These are phyloP conservation scores for Procambarus virginalis DNA, from an alignment of 1,140 invertebrate genomes.

Conservation along the genomic window DNA sequence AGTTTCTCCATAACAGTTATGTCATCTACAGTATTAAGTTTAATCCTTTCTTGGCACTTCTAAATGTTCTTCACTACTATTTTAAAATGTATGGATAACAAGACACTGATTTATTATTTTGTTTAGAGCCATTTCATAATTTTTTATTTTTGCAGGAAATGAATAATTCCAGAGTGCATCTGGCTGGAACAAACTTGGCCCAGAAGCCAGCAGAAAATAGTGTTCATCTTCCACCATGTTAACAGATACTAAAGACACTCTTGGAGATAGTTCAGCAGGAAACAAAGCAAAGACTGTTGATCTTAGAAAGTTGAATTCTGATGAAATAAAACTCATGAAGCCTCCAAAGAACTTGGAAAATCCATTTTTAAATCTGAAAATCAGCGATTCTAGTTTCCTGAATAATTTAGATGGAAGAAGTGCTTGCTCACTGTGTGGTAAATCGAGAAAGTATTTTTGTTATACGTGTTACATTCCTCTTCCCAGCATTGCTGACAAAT, in stretches of 20 bases:
- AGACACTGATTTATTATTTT: too few species aligned
- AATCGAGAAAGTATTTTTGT: conserved; percentile 94
- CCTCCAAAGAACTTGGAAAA: conserved; percentile 70
- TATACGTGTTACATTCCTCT: conserved; percentile 90
- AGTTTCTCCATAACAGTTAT: too few species aligned
- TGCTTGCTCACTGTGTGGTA: conserved; percentile 84
- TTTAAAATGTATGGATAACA: too few species aligned
- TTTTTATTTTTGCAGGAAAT: too few species aligned
- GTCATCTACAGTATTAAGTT: too few species aligned
- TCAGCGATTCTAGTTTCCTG: conserved; percentile 80
- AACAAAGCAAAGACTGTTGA: conserved; percentile 21
- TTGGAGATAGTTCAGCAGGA: background rate
- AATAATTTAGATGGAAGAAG: conserved; percentile 81
- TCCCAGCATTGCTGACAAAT: conserved; percentile 79
- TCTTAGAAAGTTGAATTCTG: conserved; percentile 41
- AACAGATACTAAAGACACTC: background rate
- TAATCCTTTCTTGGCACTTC: too few species aligned
- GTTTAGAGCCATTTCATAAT: too few species aligned
- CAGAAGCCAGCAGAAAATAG: too few species aligned
- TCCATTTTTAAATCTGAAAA: conserved; percentile 83
- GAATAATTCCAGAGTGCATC: too few species aligned
- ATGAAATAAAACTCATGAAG: conserved; percentile 52
- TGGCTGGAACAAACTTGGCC: too few species aligned
- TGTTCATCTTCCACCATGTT: background rate
- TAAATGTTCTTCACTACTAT: too few species aligned